Conservation (phyloP, 2,888 invertebrate genomes). For the Drosophila ustulata region DNA sequence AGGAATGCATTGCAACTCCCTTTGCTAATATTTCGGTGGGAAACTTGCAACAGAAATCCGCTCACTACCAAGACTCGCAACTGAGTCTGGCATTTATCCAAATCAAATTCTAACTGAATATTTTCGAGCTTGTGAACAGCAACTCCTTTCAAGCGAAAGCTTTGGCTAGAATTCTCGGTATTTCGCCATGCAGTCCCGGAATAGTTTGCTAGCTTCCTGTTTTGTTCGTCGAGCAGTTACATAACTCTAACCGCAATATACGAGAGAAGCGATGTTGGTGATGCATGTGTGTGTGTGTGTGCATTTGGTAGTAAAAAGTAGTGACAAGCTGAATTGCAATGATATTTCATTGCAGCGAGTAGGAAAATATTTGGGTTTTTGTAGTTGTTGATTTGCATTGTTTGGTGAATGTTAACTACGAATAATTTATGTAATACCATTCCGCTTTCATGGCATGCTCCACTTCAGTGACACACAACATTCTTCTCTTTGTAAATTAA, state of each 20-base stretch:
- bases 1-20: too few relatives aligned
- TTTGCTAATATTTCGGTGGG: too few relatives aligned
- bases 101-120: constrained; percentile 2
- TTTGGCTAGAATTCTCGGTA: constrained; percentile 2
- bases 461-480: constrained; percentile 73
- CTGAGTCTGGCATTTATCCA: not conserved
- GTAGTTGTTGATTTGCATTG: constrained; percentile 1
- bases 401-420: constrained; percentile 22
- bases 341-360: constrained; percentile 26
- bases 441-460: constrained; percentile 69
- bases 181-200: constrained; percentile 5
- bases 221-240: constrained; percentile 31
- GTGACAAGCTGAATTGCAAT: constrained; percentile 35
- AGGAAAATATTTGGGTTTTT: constrained; percentile 3
- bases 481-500: constrained; percentile 27
- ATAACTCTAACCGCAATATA: constrained; percentile 43
- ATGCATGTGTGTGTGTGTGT: constrained; percentile 9
- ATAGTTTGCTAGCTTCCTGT: constrained; percentile 24
- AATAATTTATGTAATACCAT: constrained; percentile 67
- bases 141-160: not conserved
- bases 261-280: constrained; percentile 21
- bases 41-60: not conserved
- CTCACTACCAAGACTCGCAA: not conserved
- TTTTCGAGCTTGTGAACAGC: not conserved
- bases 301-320: constrained; percentile 35